A percentile compares a stretch with the other conserved stretches of the same genome.
Conservation (phyloP, 2,797 vertebrate genomes). For the Poecile montanus region DNA sequence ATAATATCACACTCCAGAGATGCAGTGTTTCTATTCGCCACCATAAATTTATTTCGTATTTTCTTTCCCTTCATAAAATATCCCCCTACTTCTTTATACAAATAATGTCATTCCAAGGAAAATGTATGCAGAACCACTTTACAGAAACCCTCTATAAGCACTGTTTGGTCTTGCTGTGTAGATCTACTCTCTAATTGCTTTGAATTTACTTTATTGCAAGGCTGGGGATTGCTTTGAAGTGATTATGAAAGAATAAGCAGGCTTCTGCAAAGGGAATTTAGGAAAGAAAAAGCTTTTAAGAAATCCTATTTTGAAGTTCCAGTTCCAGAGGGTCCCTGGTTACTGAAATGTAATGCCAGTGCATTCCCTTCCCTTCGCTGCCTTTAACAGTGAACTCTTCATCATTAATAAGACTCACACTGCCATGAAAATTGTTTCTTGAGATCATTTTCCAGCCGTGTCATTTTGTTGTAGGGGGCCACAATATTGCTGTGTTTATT, state of each 20-base stretch:
- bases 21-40: constrained; percentile 64
- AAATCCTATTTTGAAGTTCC: constrained; percentile 66
- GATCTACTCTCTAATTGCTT: constrained; percentile 73
- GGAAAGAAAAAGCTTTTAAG: constrained; percentile 61
- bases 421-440: constrained; percentile 37
- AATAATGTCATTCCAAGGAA: constrained; percentile 68
- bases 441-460: constrained; percentile 17
- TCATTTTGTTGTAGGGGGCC: constrained; percentile 26
- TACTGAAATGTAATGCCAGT: constrained; percentile 4
- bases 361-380: background rate
- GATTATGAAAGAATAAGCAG: constrained; percentile 72
- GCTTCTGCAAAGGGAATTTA: constrained; percentile 66
- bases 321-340: constrained; percentile 24
- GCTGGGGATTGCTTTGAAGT: constrained; percentile 75
- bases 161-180: constrained; percentile 61
- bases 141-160: constrained; percentile 50
- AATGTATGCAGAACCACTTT: constrained; percentile 63
- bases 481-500: constrained; percentile 25
- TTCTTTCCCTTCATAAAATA: constrained; percentile 42
- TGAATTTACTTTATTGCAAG: constrained; percentile 77
- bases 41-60: constrained; percentile 41
- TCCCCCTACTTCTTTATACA: constrained; percentile 30
- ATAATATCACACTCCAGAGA: constrained; percentile 68
- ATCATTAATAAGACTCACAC: constrained; percentile 36
- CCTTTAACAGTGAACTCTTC: background rate